Conservation (phyloP, 1,140 invertebrate species). For the Formica exsecta region DNA sequence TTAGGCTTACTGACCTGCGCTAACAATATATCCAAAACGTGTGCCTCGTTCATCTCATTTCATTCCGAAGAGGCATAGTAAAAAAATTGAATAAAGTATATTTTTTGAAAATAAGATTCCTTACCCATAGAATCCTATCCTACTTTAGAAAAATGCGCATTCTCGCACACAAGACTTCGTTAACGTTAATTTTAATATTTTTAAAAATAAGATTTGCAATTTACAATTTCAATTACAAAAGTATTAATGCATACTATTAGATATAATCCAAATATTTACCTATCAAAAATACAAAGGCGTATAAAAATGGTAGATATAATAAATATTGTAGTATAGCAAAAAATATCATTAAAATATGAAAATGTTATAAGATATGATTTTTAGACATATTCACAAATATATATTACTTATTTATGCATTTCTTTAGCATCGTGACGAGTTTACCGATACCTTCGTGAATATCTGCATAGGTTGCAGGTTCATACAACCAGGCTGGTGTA, state of each 20-base stretch:
- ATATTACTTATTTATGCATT: constrained; percentile 57
- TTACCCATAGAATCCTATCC: constrained; percentile 13
- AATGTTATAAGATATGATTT: background rate
- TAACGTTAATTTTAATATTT: constrained; percentile 27
- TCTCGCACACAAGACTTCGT: background rate
- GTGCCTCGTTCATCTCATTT: constrained; percentile 19
- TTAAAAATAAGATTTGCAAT: background rate
- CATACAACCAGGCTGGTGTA: constrained; percentile 89
- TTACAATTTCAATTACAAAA: background rate
- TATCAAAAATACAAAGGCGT: background rate
- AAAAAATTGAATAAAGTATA: constrained; percentile 76
- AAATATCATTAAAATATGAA: background rate
- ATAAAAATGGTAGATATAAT: constrained; percentile 11
- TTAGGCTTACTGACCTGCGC: constrained; percentile 41
- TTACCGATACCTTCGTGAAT: constrained; percentile 88
- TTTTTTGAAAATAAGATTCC: constrained; percentile 73
- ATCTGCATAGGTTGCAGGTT: constrained; percentile 84
- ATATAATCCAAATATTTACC: background rate
- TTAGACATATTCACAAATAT: background rate
- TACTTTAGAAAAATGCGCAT: background rate
- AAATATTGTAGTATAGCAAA: background rate
- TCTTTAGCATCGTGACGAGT: constrained; percentile 81
- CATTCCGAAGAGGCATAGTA: constrained; percentile 40
- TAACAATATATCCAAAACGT: constrained; percentile 23
- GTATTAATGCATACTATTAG: background rate